These are phyloP conservation scores for Hyphantria cunea DNA, from an alignment of 1,140 invertebrate species.

Conservation along the genomic window DNA sequence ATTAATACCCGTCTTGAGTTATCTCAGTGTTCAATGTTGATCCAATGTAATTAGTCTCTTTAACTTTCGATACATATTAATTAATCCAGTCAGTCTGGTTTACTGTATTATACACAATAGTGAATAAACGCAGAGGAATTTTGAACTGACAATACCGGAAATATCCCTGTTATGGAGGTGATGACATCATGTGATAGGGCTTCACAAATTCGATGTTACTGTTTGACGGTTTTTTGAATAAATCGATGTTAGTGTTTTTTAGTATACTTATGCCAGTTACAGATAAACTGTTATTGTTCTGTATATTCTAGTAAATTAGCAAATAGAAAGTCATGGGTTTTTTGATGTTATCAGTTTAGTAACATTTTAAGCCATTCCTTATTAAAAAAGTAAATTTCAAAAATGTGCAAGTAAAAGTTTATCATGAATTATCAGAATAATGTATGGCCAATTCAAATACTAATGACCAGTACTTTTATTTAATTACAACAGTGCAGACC, in stretches of 20 bases:
- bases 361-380: too few relatives aligned
- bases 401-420: too few relatives aligned
- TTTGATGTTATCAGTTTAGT: too few relatives aligned
- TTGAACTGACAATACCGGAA: neutral
- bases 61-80: conserved; percentile 45
- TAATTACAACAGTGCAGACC: conserved; percentile 23
- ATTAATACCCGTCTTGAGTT: conserved; percentile 34
- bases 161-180: conserved; percentile 3
- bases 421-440: too few relatives aligned
- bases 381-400: too few relatives aligned
- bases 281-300: too few relatives aligned
- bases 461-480: conserved; percentile 4
- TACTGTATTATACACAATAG: conserved; percentile 10
- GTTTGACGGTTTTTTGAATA: neutral
- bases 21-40: conserved; percentile 34
- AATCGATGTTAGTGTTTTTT: too few relatives aligned
- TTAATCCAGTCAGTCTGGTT: conserved; percentile 30
- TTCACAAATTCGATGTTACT: neutral
- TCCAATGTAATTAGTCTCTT: conserved; percentile 39
- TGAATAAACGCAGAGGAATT: neutral
- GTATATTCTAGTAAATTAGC: too few relatives aligned
- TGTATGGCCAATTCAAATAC: too few relatives aligned
- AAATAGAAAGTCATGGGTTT: too few relatives aligned
- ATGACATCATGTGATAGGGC: neutral
- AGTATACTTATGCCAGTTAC: too few relatives aligned